Percentiles rank a stretch among this genome's conserved stretches.
Conservation (phyloP, 2,113 vertebrate species). For the Electrona antarctica region DNA sequence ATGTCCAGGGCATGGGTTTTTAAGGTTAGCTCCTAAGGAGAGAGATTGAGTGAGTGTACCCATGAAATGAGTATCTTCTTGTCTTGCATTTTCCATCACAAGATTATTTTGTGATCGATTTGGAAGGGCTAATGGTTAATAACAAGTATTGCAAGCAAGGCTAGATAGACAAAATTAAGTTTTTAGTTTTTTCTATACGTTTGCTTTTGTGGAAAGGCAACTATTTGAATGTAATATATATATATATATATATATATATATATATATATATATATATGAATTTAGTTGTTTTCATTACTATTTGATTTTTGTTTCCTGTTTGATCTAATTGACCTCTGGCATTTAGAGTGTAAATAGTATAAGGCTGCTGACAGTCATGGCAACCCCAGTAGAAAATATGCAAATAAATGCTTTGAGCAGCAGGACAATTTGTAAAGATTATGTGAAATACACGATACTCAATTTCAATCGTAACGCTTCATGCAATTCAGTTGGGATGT, state of each 20-base stretch:
- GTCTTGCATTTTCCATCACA: slow-evolving; percentile 30
- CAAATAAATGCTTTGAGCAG: slow-evolving; percentile 7
- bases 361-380: slow-evolving; percentile 32
- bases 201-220: slow-evolving; percentile 13
- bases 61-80: slow-evolving; percentile 13
- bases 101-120: slow-evolving; percentile 28
- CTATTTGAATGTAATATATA: slow-evolving; percentile 64
- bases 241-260: slow-evolving; percentile 40
- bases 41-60: slow-evolving; percentile 3
- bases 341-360: slow-evolving; percentile 64
- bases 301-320: slow-evolving; percentile 17
- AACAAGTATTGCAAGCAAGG: slow-evolving; percentile 15
- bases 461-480: slow-evolving; percentile 50
- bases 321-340: slow-evolving; percentile 43
- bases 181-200: slow-evolving; percentile 8
- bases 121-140: slow-evolving; percentile 43
- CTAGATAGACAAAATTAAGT: slow-evolving; percentile 23
- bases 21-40: slow-evolving; percentile 32
- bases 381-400: slow-evolving; percentile 29
- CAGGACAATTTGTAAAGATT: slow-evolving; percentile 48
- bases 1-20: slow-evolving; percentile 30
- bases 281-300: slow-evolving; percentile 47
- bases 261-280: slow-evolving; percentile 35
- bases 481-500: slow-evolving; percentile 62
- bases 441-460: slow-evolving; percentile 39